phyloP scores from a whole-genome alignment of 2,113 vertebrate genomes.

The Synodontis membranacea region DNA sequence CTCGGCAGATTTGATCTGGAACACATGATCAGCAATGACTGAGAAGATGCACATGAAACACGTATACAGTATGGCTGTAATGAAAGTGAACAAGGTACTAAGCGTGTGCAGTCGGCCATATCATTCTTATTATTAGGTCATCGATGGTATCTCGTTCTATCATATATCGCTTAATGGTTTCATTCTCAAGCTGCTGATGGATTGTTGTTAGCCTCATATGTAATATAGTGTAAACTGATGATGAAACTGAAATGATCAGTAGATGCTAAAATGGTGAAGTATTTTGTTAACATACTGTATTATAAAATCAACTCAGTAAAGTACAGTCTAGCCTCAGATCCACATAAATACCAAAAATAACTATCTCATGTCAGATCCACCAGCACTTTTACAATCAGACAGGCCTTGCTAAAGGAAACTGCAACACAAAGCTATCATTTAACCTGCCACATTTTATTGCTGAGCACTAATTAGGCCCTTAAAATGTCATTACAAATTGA shows the following conservation, averaged over 20 bases:
- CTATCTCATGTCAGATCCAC: not conserved
- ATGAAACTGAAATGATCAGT: not conserved
- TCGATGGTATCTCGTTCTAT: not conserved
- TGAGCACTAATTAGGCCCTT: constrained; percentile 57
- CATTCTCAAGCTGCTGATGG: not conserved
- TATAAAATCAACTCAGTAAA: not conserved
- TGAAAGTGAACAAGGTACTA: not conserved
- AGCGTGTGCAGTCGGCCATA: not conserved
- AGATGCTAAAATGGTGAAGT: not conserved
- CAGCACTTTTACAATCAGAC: not conserved
- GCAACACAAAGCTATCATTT: constrained; percentile 54
- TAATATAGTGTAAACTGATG: not conserved
- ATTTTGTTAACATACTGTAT: not conserved
- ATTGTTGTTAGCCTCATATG: not conserved
- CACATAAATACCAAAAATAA: not conserved
- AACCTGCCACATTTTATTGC: constrained; percentile 46
- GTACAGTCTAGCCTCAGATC: not conserved
- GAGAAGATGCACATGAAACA: not conserved
- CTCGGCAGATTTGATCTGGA: no score
- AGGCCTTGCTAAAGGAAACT: constrained; percentile 24
- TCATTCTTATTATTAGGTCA: not conserved
- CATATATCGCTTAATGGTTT: not conserved
- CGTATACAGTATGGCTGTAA: not conserved
- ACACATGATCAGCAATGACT: not conserved
- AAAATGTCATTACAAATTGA: not conserved